Percentiles rank a stretch among this genome's conserved stretches.
phyloP scores from a whole-genome alignment of 2,888 invertebrate genomes.

The Tetragnatha montana region DNA sequence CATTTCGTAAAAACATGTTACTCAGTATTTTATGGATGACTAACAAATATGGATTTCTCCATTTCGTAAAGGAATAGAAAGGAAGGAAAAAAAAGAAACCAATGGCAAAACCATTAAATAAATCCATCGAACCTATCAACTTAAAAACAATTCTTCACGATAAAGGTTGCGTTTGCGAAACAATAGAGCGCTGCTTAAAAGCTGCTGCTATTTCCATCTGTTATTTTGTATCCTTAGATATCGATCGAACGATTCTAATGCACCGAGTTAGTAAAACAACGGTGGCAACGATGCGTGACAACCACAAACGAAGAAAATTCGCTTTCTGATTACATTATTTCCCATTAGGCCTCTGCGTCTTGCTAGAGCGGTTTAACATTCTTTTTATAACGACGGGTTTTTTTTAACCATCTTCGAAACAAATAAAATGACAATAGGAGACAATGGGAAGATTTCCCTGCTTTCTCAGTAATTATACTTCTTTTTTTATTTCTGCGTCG shows the following conservation, averaged over 20 bases:
- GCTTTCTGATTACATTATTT: neutral
- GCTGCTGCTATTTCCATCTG: too few species aligned
- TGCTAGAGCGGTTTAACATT: neutral
- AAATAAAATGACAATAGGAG: constrained; percentile 30
- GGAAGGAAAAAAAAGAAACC: too few species aligned
- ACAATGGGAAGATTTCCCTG: constrained; percentile 30
- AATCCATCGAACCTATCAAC: too few species aligned
- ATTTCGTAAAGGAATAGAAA: too few species aligned
- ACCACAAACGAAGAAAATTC: neutral
- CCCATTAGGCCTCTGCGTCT: neutral
- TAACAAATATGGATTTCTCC: too few species aligned
- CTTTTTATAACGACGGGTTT: neutral
- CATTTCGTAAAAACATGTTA: too few species aligned
- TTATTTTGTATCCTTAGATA: neutral
- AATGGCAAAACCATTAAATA: too few species aligned
- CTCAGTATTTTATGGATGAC: too few species aligned
- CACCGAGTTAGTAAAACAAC: neutral
- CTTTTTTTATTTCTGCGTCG: neutral
- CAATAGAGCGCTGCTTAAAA: too few species aligned
- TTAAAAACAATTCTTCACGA: too few species aligned
- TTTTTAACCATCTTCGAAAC: neutral
- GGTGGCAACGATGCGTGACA: neutral
- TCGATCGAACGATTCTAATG: neutral
- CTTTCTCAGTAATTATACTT: constrained; percentile 23
- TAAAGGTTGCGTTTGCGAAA: too few species aligned